Evolutionary conservation across 2,888 invertebrate genomes (phyloP), one percentile per base, ranked within the genome.

Genomic region (Dione juno): DNA sequence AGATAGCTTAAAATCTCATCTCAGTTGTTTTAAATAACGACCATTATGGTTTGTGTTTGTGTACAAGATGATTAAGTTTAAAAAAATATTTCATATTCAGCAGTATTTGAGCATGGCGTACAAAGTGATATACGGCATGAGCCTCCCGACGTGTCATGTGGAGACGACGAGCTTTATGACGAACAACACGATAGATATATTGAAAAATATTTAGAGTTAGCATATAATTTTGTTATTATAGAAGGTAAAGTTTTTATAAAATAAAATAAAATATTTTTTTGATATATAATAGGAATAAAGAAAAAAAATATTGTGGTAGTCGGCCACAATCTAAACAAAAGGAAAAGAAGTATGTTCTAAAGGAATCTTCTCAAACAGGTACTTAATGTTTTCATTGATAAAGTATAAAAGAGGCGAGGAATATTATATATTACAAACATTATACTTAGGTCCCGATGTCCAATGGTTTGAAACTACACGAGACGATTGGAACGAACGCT

Each of bases 81-180:
- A 13, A 61, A 54, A 28, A 52, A 45, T 21, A 14, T 16, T 48
- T 48, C 59, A 63, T 50, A 50, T 16, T 16, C 14, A 79, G 84
- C 79, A 11, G 74, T 76, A 74, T 77, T 75, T 48, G 80, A 81
- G 0, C 81, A 80, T 68, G 73, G 74, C 54, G 74, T 74, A 5
- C 80, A 78, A 37, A 74, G 77, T 3, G 64, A 58, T 45, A 74
- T 52, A 41, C 74, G 71, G 9, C 65, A 67, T 66, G 11, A 57
- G 35, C 76, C 80, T 3, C 70, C 78, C 16, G 84, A 85, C 52
- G 82, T 83, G 59, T 83, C 85, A 0, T 82, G 84, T 69, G 83
- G 81, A 21, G 84, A 84, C 13, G 64, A 70, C 48, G 70, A 69
- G n/a, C 52, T 41, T 0, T 70, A 69, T 21, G 72, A 70, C 19